Percentiles rank a stretch among this genome's conserved stretches.
Conservation (phyloP, 2,113 vertebrate genomes). For the Halcyon senegalensis region DNA sequence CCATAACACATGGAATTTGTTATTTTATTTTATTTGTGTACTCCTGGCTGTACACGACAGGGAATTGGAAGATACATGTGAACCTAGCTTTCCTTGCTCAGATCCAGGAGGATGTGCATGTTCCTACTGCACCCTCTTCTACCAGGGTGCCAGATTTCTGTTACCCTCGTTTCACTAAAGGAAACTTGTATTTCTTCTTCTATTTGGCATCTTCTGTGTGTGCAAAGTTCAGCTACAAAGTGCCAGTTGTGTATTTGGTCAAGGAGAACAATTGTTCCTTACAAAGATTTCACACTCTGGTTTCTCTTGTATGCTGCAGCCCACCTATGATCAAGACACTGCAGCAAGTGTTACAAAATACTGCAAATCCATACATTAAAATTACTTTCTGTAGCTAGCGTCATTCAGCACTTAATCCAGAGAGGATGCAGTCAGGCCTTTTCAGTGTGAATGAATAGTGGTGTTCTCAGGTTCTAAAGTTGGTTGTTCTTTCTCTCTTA, state of each 20-base stretch:
- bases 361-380: neutral
- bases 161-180: neutral
- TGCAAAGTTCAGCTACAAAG: neutral
- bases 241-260: neutral
- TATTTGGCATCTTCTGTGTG: neutral
- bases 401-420: neutral
- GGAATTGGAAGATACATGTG: neutral
- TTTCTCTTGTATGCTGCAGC: neutral
- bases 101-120: fast-evolving
- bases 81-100: neutral
- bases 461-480: neutral
- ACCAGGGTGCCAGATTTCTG: neutral
- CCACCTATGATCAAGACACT: neutral
- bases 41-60: neutral
- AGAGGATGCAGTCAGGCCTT: neutral
- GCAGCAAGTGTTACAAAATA: neutral
- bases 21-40: neutral
- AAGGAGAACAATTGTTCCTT: neutral
- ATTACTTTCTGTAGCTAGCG: neutral
- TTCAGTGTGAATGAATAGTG: neutral
- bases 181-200: neutral
- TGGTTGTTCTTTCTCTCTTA: conserved; percentile 42
- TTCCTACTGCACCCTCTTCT: neutral
- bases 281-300: neutral
- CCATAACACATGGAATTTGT: neutral